Evolutionary conservation across 1,140 invertebrate species (phyloP), one percentile per base, ranked within the genome.

Genomic region (Calliopsis andreniformis): DNA sequence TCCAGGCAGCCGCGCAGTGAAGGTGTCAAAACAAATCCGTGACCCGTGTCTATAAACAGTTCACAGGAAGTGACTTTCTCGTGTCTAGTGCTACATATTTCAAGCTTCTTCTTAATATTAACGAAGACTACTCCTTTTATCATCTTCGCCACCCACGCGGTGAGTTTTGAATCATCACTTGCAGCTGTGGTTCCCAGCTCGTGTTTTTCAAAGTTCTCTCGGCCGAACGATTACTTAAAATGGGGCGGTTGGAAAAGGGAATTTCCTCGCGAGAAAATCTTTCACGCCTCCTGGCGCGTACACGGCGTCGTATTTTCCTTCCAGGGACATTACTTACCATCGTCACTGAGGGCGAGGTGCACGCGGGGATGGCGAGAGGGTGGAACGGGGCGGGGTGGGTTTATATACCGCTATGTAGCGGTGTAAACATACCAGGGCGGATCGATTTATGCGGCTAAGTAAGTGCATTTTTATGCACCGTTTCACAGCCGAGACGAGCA

Each of bases 371-470:
- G 6, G 3, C 20, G n/a, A 42, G 7, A 18, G 61, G n/a, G 42
- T 30, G 61, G n/a, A 25, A 23, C 14, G 20, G 35, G 23, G 20
- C 16, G 14, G 67, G 43, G 35, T 14, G 61, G 69, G 56, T 82
- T 82, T 82, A 82, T 82, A 76, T 76, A 72, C 56, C 80, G 55
- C 42, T 68, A 67, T 56, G 79, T 72, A 71, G 67, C 73, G 67
- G 75, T 66, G 80, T 77, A 82, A 82, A 82, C 79, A 82, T 56
- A 76, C 73, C 73, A 66, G 43, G 47, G 45, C 73, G 80, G 79
- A 82, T 82, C 80, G 80, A 82, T 82, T 82, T 82, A 82, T 82
- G 80, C 80, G 79, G 80, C 79, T 82, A 82, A 82, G 79, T 82
- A 78, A 82, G 80, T 82, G 79, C 79, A 82, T 82, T 82, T 82